Evolutionary conservation across 1,140 invertebrate genomes (phyloP), one percentile per base, ranked within the genome.

Genomic region (Hyles vespertilio): DNA sequence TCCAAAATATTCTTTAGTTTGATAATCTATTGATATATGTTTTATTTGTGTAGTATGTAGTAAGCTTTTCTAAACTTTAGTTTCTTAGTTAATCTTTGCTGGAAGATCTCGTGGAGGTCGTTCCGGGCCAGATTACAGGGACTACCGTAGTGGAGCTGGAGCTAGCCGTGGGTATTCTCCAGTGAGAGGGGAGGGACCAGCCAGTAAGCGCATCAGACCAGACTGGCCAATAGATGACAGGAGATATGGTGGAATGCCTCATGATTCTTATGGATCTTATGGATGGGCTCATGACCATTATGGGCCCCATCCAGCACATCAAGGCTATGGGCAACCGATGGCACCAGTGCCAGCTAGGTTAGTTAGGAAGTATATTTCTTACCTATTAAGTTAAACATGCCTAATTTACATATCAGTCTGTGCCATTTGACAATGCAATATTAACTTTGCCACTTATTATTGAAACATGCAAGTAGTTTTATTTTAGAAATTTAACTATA

Each of bases 191-290:
- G 94, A 96, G 73, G 94, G 96, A 61, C 95, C 95, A 3, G 94
- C 95, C 1, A 91, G 94, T 67, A 97, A 97, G 75, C 88, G 96
- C 60, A 94, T 97, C 83, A 89, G 96, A 33, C 89, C 92, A 6
- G 95, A 96, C 46, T 96, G 94, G 94, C 56, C 93, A 89, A 66
- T 84, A 43, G 89, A 90, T 50, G 89, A 90, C 12, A 67, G 87
- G 60, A 79, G 89, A 77, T 89, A 88, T 81, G 87, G 84, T 12
- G 83, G 77, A 9, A 84, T 89, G 75, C 83, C 81, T 5, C 89
- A 89, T 79, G 88, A 89, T 56, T 79, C 80, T 0, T 90, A 89
- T 69, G 88, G 89, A 0, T 82, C 82, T n/a, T 90, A 89, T 79
- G 88, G 88, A 1, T 89, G 89, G 89, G 81, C 84, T 48, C 88